Percentiles rank a stretch among this genome's conserved stretches.
These are phyloP conservation scores for Sylvilagus floridanus DNA, from an alignment of 2,797 vertebrate species.

Conservation along the genomic window DNA sequence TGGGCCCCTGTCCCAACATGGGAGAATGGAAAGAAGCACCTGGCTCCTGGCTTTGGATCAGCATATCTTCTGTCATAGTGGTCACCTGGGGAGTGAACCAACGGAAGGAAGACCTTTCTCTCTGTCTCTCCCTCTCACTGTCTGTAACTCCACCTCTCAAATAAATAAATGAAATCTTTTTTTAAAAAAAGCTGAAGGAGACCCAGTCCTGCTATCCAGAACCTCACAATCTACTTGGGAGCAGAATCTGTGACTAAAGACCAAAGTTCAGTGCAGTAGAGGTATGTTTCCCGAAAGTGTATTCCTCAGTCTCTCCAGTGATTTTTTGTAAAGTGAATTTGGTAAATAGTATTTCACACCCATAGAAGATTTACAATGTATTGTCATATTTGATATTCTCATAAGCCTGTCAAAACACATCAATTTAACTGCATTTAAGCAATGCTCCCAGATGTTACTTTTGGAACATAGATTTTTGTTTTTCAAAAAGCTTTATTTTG, in stretches of 20 bases:
- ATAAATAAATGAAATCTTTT: too few relatives aligned
- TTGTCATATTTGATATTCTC: conserved; percentile 30
- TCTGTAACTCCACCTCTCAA: too few relatives aligned
- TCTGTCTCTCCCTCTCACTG: too few relatives aligned
- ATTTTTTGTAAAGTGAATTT: conserved; percentile 34
- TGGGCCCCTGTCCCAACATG: too few relatives aligned
- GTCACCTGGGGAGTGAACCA: too few relatives aligned
- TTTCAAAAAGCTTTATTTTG: conserved; percentile 9
- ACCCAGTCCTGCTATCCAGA: background rate
- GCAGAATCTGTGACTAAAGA: background rate
- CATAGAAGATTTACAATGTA: conserved; percentile 4
- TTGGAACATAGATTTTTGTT: background rate
- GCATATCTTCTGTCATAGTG: too few relatives aligned
- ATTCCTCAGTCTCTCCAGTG: background rate
- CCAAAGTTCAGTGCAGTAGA: background rate
- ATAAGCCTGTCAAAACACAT: conserved; percentile 24
- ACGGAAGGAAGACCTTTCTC: too few relatives aligned
- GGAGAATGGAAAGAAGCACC: too few relatives aligned
- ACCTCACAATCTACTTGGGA: background rate
- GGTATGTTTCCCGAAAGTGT: background rate
- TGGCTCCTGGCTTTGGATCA: too few relatives aligned
- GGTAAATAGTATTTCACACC: background rate
- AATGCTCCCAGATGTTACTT: conserved; percentile 46
- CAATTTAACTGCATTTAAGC: background rate
- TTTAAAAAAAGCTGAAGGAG: background rate